These are phyloP conservation scores for Tragelaphus buxtoni DNA, from an alignment of 2,113 vertebrate genomes.

Conservation along the genomic window DNA sequence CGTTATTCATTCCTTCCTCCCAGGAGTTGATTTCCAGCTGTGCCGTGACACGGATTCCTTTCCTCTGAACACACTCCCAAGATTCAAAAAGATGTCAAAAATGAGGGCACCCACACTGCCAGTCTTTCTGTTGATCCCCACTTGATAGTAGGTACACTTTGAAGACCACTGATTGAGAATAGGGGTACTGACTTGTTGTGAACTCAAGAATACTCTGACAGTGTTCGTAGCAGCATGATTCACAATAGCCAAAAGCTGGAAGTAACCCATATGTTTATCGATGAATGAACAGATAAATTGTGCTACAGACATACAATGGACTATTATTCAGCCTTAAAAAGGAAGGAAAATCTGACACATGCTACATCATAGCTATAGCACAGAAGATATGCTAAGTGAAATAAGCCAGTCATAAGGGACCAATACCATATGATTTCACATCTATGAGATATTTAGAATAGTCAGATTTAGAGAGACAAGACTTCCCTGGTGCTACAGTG, in stretches of 20 bases:
- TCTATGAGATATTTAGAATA: background rate
- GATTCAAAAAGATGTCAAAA: background rate
- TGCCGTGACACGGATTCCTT: background rate
- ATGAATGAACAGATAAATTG: background rate
- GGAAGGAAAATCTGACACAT: background rate
- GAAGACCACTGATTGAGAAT: background rate
- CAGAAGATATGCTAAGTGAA: background rate
- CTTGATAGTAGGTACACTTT: background rate
- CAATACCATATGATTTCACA: background rate
- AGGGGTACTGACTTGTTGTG: background rate
- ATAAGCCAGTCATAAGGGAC: background rate
- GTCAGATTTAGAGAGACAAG: background rate
- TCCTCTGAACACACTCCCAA: background rate
- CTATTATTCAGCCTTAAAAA: background rate
- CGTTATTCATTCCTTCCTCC: background rate
- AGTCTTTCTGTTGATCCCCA: background rate
- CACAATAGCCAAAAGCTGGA: background rate
- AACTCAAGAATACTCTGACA: background rate
- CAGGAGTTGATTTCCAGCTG: background rate
- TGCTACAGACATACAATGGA: background rate
- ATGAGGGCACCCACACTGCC: background rate
- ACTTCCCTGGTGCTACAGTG: background rate
- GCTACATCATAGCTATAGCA: background rate
- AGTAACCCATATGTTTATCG: background rate
- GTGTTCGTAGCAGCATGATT: background rate